phyloP scores from a whole-genome alignment of 2,113 vertebrate species.

The Micromys minutus region DNA sequence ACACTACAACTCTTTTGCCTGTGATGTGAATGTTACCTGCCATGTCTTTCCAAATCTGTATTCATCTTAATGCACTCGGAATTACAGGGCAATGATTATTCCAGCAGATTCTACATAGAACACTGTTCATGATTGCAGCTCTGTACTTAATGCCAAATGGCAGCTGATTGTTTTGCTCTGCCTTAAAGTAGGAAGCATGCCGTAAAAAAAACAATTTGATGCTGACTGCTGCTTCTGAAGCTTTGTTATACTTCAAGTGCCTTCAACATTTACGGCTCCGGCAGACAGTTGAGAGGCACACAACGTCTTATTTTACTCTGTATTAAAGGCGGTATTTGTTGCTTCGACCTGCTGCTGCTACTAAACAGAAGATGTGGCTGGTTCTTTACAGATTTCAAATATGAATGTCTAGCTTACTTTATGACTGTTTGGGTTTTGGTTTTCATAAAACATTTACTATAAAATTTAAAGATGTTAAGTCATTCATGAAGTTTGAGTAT shows the following conservation, averaged over 20 bases:
- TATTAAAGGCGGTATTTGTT: constrained; percentile 44
- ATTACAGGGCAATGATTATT: constrained; percentile 65
- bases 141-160: constrained; percentile 53
- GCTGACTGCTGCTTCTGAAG: constrained; percentile 53
- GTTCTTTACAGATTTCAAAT: constrained; percentile 27
- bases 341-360: constrained; percentile 39
- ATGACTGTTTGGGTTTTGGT: constrained; percentile 24
- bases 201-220: constrained; percentile 65
- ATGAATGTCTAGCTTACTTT: constrained; percentile 48
- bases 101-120: constrained; percentile 37
- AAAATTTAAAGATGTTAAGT: constrained; percentile 23
- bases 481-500: neutral
- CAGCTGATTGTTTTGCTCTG: constrained; percentile 62
- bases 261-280: constrained; percentile 45
- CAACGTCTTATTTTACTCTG: constrained; percentile 45
- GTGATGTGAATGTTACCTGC: neutral
- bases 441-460: constrained; percentile 45
- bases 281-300: constrained; percentile 50
- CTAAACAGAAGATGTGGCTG: neutral
- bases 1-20: neutral
- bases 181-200: neutral
- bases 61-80: constrained; percentile 58
- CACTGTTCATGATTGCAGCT: constrained; percentile 27
- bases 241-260: constrained; percentile 58
- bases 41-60: constrained; percentile 44